A percentile compares a stretch with the other conserved stretches of the same genome.
phyloP scores from a whole-genome alignment of 2,888 invertebrate genomes.

The Eilema depressum region DNA sequence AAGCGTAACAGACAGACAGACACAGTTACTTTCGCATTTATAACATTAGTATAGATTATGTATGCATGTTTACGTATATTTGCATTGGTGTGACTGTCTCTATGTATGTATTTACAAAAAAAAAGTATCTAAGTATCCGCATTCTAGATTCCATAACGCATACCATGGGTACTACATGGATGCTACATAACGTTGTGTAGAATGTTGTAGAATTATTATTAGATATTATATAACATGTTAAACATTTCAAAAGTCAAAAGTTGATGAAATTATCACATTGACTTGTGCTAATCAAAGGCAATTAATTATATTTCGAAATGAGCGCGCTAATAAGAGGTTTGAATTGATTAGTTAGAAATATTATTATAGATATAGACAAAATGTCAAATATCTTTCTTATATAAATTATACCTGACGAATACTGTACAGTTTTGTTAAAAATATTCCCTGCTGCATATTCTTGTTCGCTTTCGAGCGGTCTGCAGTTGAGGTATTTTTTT shows the following conservation, averaged over 20 bases:
- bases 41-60: no score
- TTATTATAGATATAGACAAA: not conserved
- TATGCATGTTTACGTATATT: no score
- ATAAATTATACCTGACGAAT: not conserved
- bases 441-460: not conserved
- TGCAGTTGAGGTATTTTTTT: not conserved
- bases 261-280: not conserved
- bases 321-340: not conserved
- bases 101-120: no score
- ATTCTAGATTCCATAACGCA: no score
- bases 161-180: no score
- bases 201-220: no score
- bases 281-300: not conserved
- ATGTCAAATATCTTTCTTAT: not conserved
- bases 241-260: not conserved
- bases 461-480: not conserved
- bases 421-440: not conserved
- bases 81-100: no score
- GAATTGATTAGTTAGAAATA: not conserved
- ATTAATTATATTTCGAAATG: not conserved
- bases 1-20: no score
- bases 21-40: no score
- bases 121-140: no score
- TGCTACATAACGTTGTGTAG: no score
- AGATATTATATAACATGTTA: no score